Evolutionary conservation across 2,113 vertebrate species (phyloP).

Genomic region (Tetrao urogallus): DNA sequence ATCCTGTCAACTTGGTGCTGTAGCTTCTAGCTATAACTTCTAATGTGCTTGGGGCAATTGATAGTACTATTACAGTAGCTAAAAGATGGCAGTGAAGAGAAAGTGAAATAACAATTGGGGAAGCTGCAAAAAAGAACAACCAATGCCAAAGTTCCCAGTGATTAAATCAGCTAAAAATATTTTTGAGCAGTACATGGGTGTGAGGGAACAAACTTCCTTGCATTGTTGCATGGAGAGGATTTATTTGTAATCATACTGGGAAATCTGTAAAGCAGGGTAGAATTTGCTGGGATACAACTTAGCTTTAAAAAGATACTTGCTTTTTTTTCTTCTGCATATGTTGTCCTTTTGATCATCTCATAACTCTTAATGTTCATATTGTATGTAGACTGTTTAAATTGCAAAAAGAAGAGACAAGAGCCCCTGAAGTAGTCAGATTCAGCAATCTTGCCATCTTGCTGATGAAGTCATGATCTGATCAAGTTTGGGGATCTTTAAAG

Average conservation of each 20-base stretch:
- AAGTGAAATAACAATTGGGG: not conserved
- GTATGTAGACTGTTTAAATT: not conserved
- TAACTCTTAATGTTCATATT: not conserved
- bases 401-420: not conserved
- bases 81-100: not conserved
- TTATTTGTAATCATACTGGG: not conserved
- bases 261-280: not conserved
- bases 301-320: not conserved
- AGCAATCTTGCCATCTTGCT: not conserved
- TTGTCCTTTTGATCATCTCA: not conserved
- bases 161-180: not conserved
- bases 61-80: not conserved
- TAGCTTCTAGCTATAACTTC: slow-evolving; percentile 9
- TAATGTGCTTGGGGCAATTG: not conserved
- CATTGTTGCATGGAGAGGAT: not conserved
- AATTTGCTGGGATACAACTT: not conserved
- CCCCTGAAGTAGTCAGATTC: not conserved
- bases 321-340: not conserved
- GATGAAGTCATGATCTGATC: not conserved
- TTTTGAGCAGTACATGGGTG: not conserved
- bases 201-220: not conserved
- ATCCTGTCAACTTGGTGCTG: not conserved
- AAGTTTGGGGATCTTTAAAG: not conserved
- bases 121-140: not conserved
- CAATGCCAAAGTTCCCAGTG: not conserved